phyloP scores from a whole-genome alignment of 2,888 invertebrate genomes.

The Coleophora flavipennella region DNA sequence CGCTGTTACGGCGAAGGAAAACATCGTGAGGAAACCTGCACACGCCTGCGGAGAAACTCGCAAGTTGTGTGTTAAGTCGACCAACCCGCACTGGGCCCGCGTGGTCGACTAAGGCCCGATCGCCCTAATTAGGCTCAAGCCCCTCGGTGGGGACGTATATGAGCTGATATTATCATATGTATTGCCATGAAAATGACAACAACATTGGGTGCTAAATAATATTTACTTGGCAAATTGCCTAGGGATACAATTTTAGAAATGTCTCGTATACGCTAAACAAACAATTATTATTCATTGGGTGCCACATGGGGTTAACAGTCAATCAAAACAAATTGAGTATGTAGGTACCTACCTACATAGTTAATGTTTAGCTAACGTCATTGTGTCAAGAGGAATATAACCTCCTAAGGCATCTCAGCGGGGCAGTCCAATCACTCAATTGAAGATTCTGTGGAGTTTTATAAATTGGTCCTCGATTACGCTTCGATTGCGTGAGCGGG shows the following conservation, averaged over 20 bases:
- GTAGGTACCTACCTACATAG: too few relatives aligned
- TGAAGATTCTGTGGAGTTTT: constrained; percentile 26
- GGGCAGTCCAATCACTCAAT: constrained; percentile 53
- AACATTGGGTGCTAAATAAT: too few relatives aligned
- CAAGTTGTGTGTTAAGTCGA: too few relatives aligned
- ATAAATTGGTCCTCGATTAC: constrained; percentile 57
- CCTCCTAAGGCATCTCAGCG: constrained; percentile 50
- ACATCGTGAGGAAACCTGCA: too few relatives aligned
- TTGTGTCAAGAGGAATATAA: constrained; percentile 46
- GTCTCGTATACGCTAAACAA: constrained; percentile 4
- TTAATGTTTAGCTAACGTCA: constrained; percentile 18
- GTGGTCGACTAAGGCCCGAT: too few relatives aligned
- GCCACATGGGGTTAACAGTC: constrained; percentile 20
- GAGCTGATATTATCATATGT: too few relatives aligned
- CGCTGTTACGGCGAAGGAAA: too few relatives aligned
- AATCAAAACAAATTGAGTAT: constrained; percentile 34
- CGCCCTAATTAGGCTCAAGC: too few relatives aligned
- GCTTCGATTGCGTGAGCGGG: constrained; percentile 36
- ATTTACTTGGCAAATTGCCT: too few relatives aligned
- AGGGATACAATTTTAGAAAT: not conserved
- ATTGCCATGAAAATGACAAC: not conserved
- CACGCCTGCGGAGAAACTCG: too few relatives aligned
- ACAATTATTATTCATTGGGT: constrained; percentile 3
- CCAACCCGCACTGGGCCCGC: too few relatives aligned
- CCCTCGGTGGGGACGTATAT: too few relatives aligned